These are phyloP conservation scores for Lycophotia porphyrea DNA, from an alignment of 2,888 invertebrate species.

Conservation along the genomic window DNA sequence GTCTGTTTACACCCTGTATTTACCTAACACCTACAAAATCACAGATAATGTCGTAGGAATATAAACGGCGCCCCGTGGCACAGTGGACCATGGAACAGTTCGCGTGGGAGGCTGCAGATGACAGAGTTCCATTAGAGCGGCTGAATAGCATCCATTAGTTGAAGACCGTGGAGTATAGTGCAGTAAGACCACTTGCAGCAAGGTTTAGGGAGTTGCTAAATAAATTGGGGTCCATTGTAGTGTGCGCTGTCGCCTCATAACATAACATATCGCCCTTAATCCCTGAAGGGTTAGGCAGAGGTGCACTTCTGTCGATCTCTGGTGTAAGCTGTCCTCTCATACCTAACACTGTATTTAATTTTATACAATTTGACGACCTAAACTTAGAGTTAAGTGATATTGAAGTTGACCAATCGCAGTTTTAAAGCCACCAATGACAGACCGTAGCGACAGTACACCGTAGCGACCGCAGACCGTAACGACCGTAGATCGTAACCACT, in stretches of 20 bases:
- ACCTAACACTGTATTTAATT: no score
- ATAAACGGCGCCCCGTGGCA: slow-evolving; percentile 22
- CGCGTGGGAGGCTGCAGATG: slow-evolving; percentile 56
- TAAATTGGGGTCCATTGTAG: not conserved
- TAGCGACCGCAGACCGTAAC: no score
- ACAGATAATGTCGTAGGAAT: slow-evolving; percentile 8
- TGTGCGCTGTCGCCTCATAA: no score
- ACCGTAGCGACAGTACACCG: no score
- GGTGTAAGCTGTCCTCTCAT: no score
- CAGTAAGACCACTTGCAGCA: slow-evolving; percentile 35
- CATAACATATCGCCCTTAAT: no score
- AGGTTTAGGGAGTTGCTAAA: not conserved
- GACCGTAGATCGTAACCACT: no score
- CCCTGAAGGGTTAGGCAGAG: no score
- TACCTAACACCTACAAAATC: slow-evolving; percentile 20
- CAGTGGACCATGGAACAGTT: not conserved
- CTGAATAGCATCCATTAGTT: slow-evolving; percentile 53
- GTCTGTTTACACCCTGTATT: no score
- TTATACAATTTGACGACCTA: no score
- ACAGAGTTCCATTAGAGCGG: slow-evolving; percentile 51
- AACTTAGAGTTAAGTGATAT: not conserved
- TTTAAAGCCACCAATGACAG: not conserved
- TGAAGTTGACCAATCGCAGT: not conserved
- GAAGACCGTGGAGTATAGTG: not conserved
- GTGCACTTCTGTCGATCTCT: no score